A percentile compares a stretch with the other conserved stretches of the same genome.
Conservation (phyloP, 2,113 vertebrate species). For the Xiphorhynchus elegans region DNA sequence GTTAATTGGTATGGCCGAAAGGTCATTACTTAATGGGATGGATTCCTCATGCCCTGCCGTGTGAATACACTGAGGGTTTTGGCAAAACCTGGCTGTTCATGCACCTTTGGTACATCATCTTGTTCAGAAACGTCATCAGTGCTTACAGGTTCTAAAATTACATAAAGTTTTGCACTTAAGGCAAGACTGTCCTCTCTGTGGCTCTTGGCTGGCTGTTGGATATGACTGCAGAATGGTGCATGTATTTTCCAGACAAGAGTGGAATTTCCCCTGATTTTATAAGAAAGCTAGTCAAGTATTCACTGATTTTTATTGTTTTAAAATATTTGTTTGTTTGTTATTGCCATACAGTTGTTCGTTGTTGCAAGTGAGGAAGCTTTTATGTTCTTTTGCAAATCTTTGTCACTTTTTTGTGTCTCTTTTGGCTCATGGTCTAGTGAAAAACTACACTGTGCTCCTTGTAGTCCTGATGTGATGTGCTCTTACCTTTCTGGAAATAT, state of each 20-base stretch:
- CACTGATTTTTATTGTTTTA: not conserved
- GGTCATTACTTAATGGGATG: not conserved
- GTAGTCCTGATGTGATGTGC: not conserved
- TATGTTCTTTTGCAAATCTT: not conserved
- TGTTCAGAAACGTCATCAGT: not conserved
- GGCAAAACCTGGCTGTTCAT: not conserved
- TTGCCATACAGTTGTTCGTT: not conserved
- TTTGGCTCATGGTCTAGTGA: not conserved
- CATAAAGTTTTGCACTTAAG: not conserved
- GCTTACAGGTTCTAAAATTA: not conserved
- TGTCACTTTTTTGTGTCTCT: not conserved
- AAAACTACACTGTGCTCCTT: not conserved
- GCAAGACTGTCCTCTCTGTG: not conserved
- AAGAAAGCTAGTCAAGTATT: not conserved
- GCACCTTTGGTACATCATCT: not conserved
- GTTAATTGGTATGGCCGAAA: conserved; percentile 21
- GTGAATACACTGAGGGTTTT: not conserved
- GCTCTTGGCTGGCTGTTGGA: not conserved
- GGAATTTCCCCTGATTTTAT: not conserved
- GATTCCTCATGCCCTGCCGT: not conserved
- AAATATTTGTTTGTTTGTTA: not conserved
- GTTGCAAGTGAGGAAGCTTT: not conserved
- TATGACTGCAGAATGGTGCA: not conserved
- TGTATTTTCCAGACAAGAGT: not conserved
- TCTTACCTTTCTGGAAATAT: not conserved